These are phyloP conservation scores for Paramacrobiotus metropolitanus DNA, from an alignment of 1,140 invertebrate species.

Conservation along the genomic window DNA sequence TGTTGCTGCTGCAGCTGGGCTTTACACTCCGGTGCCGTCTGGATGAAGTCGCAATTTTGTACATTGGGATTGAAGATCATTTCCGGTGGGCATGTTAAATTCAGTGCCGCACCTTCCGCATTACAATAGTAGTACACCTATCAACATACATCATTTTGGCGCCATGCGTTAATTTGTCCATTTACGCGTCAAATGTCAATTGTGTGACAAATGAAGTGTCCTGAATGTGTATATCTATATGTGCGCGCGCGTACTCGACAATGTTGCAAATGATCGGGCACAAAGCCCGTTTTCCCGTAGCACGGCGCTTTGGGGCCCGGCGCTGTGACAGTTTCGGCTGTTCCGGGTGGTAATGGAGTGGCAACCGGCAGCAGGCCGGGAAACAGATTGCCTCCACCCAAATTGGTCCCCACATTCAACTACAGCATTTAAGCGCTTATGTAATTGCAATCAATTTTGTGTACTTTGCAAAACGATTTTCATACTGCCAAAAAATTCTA, in stretches of 20 bases:
- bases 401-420: too few species aligned
- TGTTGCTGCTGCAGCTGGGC: background rate
- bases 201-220: too few species aligned
- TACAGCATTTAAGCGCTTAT: too few species aligned
- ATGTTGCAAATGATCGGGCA: background rate
- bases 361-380: background rate
- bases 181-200: too few species aligned
- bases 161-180: too few species aligned
- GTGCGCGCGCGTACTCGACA: background rate
- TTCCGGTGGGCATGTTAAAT: background rate
- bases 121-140: conserved; percentile 3
- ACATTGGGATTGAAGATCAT: background rate
- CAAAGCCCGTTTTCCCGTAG: background rate
- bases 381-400: background rate
- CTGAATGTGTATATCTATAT: background rate
- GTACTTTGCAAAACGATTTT: too few species aligned
- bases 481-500: too few species aligned
- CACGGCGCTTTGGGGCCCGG: too few species aligned
- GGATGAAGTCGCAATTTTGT: conserved; percentile 1
- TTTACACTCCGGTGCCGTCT: background rate
- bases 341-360: too few species aligned
- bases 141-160: too few species aligned
- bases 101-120: background rate
- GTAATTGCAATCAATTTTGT: too few species aligned
- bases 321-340: too few species aligned